phyloP scores from a whole-genome alignment of 1,140 invertebrate species.

The Drosophila novamexicana region DNA sequence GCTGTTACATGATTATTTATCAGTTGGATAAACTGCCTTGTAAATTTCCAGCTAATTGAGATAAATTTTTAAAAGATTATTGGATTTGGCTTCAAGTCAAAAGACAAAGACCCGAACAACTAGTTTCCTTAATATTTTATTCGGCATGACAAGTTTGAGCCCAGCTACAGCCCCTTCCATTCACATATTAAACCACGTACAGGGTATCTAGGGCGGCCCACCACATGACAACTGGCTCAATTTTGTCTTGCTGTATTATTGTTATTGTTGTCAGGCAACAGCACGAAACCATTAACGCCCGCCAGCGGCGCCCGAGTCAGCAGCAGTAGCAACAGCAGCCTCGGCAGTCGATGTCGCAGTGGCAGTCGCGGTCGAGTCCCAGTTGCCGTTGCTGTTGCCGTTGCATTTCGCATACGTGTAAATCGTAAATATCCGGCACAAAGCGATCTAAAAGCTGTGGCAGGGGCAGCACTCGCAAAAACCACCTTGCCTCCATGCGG shows the following conservation, averaged over 20 bases:
- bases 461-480: conserved; percentile 19
- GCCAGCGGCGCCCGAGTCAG: conserved; percentile 25
- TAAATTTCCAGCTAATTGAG: too few relatives aligned
- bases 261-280: conserved; percentile 54
- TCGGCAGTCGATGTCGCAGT: conserved; percentile 3
- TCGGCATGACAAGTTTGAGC: too few relatives aligned
- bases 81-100: too few relatives aligned
- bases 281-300: conserved; percentile 63
- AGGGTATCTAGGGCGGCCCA: conserved; percentile 7
- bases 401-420: conserved; percentile 78
- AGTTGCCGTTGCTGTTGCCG: conserved; percentile 39
- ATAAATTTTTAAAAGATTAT: too few relatives aligned
- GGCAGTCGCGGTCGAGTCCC: not conserved
- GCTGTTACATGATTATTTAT: too few relatives aligned
- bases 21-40: too few relatives aligned
- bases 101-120: too few relatives aligned
- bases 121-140: too few relatives aligned
- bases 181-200: not conserved
- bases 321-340: not conserved
- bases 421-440: conserved; percentile 77
- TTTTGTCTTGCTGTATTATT: conserved; percentile 10
- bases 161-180: not conserved
- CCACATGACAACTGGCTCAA: not conserved
- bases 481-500: conserved; percentile 17
- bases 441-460: conserved; percentile 61